These are phyloP conservation scores for Hymenopus coronatus DNA, from an alignment of 2,888 invertebrate species.

Conservation along the genomic window DNA sequence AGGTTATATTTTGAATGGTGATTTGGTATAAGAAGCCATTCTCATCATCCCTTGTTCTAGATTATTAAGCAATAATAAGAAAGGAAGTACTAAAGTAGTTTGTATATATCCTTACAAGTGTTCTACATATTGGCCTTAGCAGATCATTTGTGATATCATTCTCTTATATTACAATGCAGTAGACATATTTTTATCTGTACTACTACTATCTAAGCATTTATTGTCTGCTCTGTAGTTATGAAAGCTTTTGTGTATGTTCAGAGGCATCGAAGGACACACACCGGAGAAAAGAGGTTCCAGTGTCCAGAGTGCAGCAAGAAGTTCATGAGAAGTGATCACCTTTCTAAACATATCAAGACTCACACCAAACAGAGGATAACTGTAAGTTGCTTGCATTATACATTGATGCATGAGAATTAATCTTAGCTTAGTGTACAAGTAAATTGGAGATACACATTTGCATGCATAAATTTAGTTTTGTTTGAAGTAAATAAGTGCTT, in stretches of 20 bases:
- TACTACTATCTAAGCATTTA: too few species aligned
- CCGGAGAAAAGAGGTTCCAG: slow-evolving; percentile 88
- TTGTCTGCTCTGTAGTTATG: too few species aligned
- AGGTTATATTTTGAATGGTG: too few species aligned
- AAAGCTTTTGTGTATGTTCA: slow-evolving; percentile 45
- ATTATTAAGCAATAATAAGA: too few species aligned
- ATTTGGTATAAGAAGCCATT: too few species aligned
- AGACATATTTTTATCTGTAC: too few species aligned
- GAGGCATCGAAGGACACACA: slow-evolving; percentile 86
- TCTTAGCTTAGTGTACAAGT: not conserved
- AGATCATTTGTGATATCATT: too few species aligned
- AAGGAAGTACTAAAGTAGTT: too few species aligned
- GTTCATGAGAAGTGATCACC: slow-evolving; percentile 89
- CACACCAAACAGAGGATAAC: slow-evolving; percentile 68
- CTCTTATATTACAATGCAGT: too few species aligned
- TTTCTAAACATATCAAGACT: slow-evolving; percentile 87
- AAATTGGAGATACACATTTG: not conserved
- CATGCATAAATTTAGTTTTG: not conserved
- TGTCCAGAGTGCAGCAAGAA: slow-evolving; percentile 86
- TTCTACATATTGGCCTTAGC: too few species aligned
- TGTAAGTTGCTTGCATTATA: slow-evolving; percentile 44
- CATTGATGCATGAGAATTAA: not conserved
- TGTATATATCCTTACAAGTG: too few species aligned
- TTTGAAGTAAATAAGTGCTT: not conserved
- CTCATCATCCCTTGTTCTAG: too few species aligned